Conservation (phyloP, 2,888 invertebrate species). For the Sinodicranocentrus sp. region DNA sequence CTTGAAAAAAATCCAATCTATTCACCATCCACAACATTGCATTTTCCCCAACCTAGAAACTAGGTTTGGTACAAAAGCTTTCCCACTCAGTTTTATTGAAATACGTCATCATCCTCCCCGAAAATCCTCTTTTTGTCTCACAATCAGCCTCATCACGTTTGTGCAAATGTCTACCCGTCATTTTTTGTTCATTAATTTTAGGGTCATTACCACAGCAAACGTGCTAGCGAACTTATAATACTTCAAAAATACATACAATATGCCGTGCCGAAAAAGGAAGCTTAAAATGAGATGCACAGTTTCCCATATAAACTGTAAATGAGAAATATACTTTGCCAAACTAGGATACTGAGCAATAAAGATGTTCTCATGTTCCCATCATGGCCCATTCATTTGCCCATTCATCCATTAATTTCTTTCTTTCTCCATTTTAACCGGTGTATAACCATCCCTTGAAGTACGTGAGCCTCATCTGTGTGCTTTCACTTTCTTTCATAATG, state of each 20-base stretch:
- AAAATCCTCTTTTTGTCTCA: constrained; percentile 1
- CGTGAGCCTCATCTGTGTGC: too few relatives aligned
- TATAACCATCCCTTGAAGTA: background rate
- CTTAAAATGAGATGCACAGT: background rate
- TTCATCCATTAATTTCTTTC: constrained; percentile 46
- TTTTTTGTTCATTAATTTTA: constrained; percentile 56
- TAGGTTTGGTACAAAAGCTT: too few relatives aligned
- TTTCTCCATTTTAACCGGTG: background rate
- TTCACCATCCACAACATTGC: too few relatives aligned
- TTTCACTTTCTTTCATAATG: too few relatives aligned
- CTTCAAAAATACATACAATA: background rate
- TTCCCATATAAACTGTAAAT: background rate
- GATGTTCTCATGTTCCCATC: constrained; percentile 43
- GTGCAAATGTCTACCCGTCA: background rate
- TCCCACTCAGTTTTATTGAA: background rate
- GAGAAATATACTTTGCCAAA: too few relatives aligned
- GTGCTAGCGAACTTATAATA: background rate
- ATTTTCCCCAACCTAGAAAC: too few relatives aligned
- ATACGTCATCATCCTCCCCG: background rate
- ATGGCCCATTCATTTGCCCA: constrained; percentile 43
- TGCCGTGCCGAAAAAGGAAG: background rate
- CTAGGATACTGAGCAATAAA: constrained; percentile 26
- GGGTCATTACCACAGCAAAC: constrained; percentile 34
- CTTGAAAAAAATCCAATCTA: too few relatives aligned
- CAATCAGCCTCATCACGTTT: background rate